Conservation (phyloP, 2,797 vertebrate genomes). For the Chelidonichthys spinosus region DNA sequence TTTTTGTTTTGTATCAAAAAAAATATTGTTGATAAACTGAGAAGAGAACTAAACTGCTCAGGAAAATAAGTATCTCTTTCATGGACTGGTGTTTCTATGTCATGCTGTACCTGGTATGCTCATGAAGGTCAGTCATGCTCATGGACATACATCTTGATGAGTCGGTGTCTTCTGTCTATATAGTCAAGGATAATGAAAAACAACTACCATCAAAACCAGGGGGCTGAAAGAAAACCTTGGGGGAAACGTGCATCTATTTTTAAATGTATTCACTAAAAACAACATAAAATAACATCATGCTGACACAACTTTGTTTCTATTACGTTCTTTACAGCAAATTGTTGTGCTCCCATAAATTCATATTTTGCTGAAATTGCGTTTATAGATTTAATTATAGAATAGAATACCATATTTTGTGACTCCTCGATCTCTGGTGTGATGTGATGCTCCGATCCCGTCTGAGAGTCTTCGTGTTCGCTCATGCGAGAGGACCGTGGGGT, state of each 20-base stretch:
- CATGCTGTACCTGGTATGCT: conserved; percentile 51
- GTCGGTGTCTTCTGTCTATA: conserved; percentile 37
- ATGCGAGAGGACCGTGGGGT: conserved; percentile 18
- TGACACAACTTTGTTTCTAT: neutral
- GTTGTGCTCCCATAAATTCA: neutral
- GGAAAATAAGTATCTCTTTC: neutral
- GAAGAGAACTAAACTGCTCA: neutral
- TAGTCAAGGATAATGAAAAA: neutral
- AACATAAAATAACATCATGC: neutral
- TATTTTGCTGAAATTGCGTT: neutral
- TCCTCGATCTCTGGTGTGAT: rapidly evolving
- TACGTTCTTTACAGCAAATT: neutral
- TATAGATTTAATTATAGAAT: too few relatives aligned
- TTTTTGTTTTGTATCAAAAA: too few relatives aligned
- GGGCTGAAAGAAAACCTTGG: neutral
- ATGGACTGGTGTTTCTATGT: neutral
- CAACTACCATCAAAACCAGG: neutral
- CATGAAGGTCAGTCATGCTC: conserved; percentile 31
- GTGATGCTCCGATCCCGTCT: conserved; percentile 2
- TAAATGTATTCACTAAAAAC: neutral
- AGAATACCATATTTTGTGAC: neutral
- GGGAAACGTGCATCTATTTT: neutral
- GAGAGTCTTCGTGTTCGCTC: neutral
- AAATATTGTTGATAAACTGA: too few relatives aligned
- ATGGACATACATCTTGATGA: conserved; percentile 6